Evolutionary conservation across 2,797 vertebrate species (phyloP).

Genomic region (Gymnoscopelus braueri): DNA sequence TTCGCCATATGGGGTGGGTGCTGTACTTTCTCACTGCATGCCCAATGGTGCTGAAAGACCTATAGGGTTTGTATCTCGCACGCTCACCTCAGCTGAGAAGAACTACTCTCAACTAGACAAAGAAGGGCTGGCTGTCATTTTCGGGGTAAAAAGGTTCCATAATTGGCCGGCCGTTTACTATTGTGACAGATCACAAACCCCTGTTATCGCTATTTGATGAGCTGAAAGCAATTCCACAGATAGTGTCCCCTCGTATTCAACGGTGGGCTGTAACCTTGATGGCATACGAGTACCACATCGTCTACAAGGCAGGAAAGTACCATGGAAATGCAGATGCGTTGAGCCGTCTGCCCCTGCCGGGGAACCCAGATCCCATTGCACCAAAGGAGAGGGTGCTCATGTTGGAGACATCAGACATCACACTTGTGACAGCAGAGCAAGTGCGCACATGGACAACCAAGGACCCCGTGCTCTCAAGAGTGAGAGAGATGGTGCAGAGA

Average conservation of each 20-base stretch:
- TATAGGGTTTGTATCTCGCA: conserved; percentile 30
- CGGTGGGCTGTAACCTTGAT: conserved; percentile 30
- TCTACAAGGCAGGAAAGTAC: conserved; percentile 35
- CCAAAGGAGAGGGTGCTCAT: conserved; percentile 20
- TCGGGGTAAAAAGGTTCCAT: conserved; percentile 32
- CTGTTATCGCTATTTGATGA: conserved; percentile 40
- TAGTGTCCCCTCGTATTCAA: conserved; percentile 29
- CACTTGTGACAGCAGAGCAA: conserved; percentile 7
- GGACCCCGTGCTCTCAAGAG: conserved; percentile 29
- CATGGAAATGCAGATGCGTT: conserved; percentile 33
- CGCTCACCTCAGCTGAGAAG: conserved; percentile 20
- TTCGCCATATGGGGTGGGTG: conserved; percentile 27
- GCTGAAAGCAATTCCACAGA: conserved; percentile 40
- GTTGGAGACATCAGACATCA: conserved; percentile 3
- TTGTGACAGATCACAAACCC: conserved; percentile 41
- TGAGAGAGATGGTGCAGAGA: background rate
- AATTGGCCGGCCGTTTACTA: conserved; percentile 33
- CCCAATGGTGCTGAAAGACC: conserved; percentile 29
- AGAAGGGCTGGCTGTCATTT: conserved; percentile 37
- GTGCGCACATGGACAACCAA: conserved; percentile 14
- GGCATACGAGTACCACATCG: conserved; percentile 39
- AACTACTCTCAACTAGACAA: conserved; percentile 48
- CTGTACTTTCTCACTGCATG: conserved; percentile 37
- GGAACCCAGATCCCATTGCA: background rate
- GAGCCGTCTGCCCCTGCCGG: conserved; percentile 23